phyloP scores from a whole-genome alignment of 2,113 vertebrate genomes.

The Aphelocoma coerulescens region DNA sequence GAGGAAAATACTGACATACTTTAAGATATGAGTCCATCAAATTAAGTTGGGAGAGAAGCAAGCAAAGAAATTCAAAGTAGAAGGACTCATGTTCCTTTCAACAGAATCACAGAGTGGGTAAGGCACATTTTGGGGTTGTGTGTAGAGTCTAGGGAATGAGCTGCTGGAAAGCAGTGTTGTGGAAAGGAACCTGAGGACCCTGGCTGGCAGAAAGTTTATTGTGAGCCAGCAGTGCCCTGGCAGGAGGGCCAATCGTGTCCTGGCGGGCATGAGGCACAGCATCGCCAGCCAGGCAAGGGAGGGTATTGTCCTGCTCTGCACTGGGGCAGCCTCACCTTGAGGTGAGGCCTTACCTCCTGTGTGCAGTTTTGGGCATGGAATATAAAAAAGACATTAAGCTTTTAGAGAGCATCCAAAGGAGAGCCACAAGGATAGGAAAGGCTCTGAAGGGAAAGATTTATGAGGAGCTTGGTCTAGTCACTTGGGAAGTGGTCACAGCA shows the following conservation, averaged over 20 bases:
- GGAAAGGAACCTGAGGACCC: not conserved
- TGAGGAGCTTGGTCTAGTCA: not conserved
- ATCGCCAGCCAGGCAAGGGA: fast-evolving
- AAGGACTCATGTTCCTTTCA: not conserved
- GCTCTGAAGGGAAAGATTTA: not conserved
- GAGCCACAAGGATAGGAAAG: not conserved
- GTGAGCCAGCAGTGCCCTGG: not conserved
- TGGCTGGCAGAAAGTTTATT: not conserved
- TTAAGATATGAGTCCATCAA: not conserved
- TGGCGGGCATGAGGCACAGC: not conserved
- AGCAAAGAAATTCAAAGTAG: not conserved
- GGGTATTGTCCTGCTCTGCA: not conserved
- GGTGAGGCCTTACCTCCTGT: not conserved
- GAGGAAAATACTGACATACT: not conserved
- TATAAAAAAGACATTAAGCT: not conserved
- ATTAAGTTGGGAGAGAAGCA: not conserved
- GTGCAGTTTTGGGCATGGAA: not conserved
- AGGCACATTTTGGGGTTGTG: not conserved
- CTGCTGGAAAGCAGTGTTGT: not conserved
- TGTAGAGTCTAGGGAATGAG: not conserved
- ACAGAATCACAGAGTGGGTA: not conserved
- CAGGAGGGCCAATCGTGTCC: fast-evolving
- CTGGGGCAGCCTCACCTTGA: not conserved
- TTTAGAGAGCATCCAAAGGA: not conserved
- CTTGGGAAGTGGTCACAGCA: not conserved